Evolutionary conservation across 2,888 invertebrate genomes (phyloP).

Genomic region (Polyommatus iphigenia): DNA sequence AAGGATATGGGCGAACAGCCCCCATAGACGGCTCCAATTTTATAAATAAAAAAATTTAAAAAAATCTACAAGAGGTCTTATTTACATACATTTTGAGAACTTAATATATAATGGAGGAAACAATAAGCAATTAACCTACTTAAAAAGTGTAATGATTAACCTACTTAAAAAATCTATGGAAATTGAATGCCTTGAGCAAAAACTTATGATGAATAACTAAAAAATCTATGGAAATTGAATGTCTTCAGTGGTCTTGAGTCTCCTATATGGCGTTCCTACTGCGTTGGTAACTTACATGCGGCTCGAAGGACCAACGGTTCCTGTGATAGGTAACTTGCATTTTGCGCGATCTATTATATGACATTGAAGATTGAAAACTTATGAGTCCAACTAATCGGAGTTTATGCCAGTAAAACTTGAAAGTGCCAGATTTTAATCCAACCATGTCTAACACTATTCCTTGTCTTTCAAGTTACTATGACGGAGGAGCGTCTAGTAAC

Average conservation of each 20-base stretch:
- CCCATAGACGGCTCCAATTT: too few relatives aligned
- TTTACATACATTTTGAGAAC: neutral
- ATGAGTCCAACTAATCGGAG: too few relatives aligned
- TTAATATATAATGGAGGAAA: neutral
- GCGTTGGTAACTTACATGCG: too few relatives aligned
- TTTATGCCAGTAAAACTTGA: too few relatives aligned
- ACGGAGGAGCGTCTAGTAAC: constrained; percentile 89
- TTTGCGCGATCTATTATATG: too few relatives aligned
- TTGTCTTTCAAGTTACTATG: constrained; percentile 62
- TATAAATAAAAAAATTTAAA: too few relatives aligned
- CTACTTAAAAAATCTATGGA: neutral
- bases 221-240: too few relatives aligned
- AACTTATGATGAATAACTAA: too few relatives aligned
- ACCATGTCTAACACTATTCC: neutral
- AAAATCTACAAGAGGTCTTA: neutral
- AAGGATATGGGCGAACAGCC: too few relatives aligned
- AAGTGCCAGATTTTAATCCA: neutral
- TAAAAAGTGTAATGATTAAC: neutral
- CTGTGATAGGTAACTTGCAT: too few relatives aligned
- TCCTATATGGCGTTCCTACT: neutral
- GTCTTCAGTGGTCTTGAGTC: neutral
- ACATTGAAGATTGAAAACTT: too few relatives aligned
- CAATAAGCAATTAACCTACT: neutral
- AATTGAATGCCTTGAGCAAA: too few relatives aligned
- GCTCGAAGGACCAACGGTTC: constrained; percentile 2